phyloP scores from a whole-genome alignment of 2,113 vertebrate genomes.

The Dipodomys merriami region DNA sequence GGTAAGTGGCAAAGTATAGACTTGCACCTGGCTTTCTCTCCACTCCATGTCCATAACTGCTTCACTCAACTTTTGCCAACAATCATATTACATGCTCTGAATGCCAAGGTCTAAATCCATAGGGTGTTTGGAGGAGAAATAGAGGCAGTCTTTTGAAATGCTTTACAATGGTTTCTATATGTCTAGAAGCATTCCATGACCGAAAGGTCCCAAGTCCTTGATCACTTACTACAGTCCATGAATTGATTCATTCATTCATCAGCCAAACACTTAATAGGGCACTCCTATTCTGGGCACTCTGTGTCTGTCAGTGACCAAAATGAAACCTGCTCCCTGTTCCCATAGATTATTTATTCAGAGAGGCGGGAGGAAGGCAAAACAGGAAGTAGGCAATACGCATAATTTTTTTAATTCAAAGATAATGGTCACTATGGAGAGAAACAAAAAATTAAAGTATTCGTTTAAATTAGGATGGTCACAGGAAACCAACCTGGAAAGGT shows the following conservation, averaged over 20 bases:
- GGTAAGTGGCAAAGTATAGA: background rate
- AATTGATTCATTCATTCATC: background rate
- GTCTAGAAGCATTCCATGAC: background rate
- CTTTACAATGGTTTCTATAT: background rate
- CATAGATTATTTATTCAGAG: background rate
- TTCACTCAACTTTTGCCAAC: slow-evolving; percentile 34
- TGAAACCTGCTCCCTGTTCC: background rate
- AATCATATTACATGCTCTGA: background rate
- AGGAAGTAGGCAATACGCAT: background rate
- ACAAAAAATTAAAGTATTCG: background rate
- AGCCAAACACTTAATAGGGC: background rate
- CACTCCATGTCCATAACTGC: background rate
- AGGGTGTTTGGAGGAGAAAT: background rate
- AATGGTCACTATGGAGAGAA: background rate
- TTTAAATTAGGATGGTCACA: background rate
- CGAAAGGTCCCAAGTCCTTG: background rate
- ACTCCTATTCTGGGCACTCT: background rate
- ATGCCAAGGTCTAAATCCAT: background rate
- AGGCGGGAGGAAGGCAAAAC: background rate
- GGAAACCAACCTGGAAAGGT: background rate
- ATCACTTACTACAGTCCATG: background rate
- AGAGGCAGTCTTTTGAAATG: background rate
- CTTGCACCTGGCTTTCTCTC: background rate
- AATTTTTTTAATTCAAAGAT: background rate
- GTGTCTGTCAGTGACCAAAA: background rate